Percentiles rank a stretch among this genome's conserved stretches.
Conservation (phyloP, 2,113 vertebrate genomes). For the Corynorhinus townsendii region DNA sequence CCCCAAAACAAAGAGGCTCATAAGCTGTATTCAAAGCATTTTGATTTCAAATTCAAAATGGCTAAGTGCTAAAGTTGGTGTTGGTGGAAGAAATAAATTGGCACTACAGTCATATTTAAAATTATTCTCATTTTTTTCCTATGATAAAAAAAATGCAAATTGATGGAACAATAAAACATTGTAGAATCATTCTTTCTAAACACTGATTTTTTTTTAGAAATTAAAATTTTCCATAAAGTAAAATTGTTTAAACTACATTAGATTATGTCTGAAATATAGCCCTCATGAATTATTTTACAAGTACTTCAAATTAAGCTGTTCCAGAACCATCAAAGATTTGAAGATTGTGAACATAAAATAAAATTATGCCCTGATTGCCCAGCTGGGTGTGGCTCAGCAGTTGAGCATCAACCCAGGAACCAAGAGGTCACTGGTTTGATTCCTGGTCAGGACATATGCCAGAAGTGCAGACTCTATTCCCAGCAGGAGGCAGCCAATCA, state of each 20-base stretch:
- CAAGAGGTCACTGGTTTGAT: too few species aligned
- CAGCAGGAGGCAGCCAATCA: too few species aligned
- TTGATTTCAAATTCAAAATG: constrained; percentile 75
- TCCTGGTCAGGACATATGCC: too few species aligned
- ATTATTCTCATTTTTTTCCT: constrained; percentile 51
- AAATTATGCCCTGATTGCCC: background rate
- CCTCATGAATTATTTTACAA: background rate
- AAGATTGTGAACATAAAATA: background rate
- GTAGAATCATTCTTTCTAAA: constrained; percentile 13
- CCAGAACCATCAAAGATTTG: background rate
- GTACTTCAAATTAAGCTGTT: background rate
- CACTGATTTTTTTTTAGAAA: background rate
- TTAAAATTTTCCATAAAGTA: background rate
- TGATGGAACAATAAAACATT: background rate
- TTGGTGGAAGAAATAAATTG: constrained; percentile 46
- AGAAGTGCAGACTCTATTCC: too few species aligned
- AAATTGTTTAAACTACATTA: background rate
- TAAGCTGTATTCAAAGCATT: constrained; percentile 73
- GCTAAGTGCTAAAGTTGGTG: constrained; percentile 51
- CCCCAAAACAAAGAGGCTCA: constrained; percentile 72
- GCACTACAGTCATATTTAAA: constrained; percentile 65
- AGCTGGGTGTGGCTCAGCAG: too few species aligned
- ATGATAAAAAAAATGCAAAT: constrained; percentile 49
- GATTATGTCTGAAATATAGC: background rate
- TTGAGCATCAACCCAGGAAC: too few species aligned